These are phyloP conservation scores for Xiphorhynchus erythropygius DNA, from an alignment of 2,797 vertebrate genomes.

Conservation along the genomic window DNA sequence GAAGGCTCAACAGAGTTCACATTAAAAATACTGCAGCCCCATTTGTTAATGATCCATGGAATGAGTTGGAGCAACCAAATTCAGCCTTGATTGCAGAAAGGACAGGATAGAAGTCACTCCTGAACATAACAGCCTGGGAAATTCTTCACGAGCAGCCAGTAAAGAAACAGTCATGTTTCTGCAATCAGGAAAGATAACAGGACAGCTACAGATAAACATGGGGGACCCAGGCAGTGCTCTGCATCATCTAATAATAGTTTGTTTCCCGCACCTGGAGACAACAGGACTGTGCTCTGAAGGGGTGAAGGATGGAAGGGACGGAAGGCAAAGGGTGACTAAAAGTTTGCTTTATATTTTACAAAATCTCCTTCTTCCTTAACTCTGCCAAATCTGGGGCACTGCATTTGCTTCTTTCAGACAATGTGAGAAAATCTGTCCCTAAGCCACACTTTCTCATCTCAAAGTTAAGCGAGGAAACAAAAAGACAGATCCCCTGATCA, in stretches of 20 bases:
- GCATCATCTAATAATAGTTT: background rate
- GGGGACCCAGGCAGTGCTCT: background rate
- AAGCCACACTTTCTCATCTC: background rate
- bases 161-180: background rate
- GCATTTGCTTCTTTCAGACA: background rate
- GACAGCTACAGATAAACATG: background rate
- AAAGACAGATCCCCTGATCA: background rate
- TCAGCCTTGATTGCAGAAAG: background rate
- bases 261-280: background rate
- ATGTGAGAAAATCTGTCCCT: background rate
- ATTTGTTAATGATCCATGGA: constrained; percentile 1
- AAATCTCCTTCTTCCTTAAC: background rate
- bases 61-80: background rate
- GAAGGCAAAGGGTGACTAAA: background rate
- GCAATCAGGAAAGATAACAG: constrained; percentile 8
- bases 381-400: background rate
- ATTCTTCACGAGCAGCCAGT: background rate
- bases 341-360: background rate
- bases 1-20: background rate
- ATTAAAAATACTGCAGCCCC: background rate
- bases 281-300: background rate
- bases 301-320: background rate
- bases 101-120: background rate
- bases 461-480: background rate
- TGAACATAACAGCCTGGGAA: background rate